These are phyloP conservation scores for Laothoe populi DNA, from an alignment of 2,888 invertebrate species.

Conservation along the genomic window DNA sequence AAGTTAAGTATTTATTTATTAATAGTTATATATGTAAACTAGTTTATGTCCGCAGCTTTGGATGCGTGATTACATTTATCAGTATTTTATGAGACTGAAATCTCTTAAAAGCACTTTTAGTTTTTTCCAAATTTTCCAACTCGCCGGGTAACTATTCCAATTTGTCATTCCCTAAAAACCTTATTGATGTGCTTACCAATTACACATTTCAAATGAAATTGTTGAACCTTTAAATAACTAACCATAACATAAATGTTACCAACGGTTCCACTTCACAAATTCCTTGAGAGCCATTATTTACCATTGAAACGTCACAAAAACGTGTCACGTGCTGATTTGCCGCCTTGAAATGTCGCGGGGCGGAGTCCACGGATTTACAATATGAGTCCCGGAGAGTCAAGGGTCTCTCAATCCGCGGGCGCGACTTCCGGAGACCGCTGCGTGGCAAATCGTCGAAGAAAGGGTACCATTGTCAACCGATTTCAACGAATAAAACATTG, in stretches of 20 bases:
- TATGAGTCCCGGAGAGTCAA: slow-evolving; percentile 71
- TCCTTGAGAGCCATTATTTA: slow-evolving; percentile 25
- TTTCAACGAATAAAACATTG: slow-evolving; percentile 79
- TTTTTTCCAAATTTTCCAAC: no score
- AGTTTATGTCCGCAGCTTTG: no score
- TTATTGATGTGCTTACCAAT: no score
- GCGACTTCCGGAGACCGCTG: slow-evolving; percentile 80
- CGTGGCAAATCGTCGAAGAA: slow-evolving; percentile 80
- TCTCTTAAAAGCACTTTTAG: no score
- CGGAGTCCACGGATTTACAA: slow-evolving; percentile 71
- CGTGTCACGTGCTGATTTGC: slow-evolving; percentile 75
- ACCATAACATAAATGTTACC: not conserved
- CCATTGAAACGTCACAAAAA: slow-evolving; percentile 48
- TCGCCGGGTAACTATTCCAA: no score
- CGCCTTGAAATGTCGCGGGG: slow-evolving; percentile 65
- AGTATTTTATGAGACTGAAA: no score
- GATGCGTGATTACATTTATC: no score
- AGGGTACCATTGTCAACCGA: slow-evolving; percentile 83
- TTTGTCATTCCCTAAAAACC: no score
- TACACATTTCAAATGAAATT: not conserved
- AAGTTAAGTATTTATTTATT: not conserved
- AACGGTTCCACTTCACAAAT: slow-evolving; percentile 27
- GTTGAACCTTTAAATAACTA: not conserved
- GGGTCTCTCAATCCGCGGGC: slow-evolving; percentile 70
- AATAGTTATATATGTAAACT: not conserved